Base-by-base conservation (phyloP, 1,140 invertebrate genomes). In the Lysiphlebus fabarum region DNA sequence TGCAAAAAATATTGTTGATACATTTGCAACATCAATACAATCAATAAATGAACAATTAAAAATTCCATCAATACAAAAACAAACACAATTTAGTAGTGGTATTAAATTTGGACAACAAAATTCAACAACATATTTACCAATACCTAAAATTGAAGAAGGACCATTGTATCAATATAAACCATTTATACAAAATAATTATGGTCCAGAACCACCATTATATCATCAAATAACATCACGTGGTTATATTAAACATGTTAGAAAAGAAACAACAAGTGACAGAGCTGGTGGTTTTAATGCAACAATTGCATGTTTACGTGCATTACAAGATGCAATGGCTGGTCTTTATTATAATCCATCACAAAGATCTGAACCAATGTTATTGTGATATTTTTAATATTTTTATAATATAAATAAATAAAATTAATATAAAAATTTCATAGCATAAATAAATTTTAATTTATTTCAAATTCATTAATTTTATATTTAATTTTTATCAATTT, bases 321-420 rank as follows among this genome's bases (percentile, higher is more conserved):
- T 99, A 8, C 90, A 96, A 76, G 95, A 98, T 75, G 90, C 95
- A 0, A 83, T 97, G 69, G 85, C 88, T 65, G 93, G 93, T 36
- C 79, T 96, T 1, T 95, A 87, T 70, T 85, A 88, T 50, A 70
- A 74, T 70, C 72, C 78, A 5, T 70, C 69, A 4, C 69, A 73
- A 53, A 55, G 51, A 12, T 38, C 11, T 33, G 44, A 59, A 56
- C 48, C 49, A 7, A 58, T 59, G 56, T 53, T 10, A 1, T 56
- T 56, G 42, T 57, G 54, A n/a, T n/a, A n/a, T n/a, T n/a, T n/a
- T n/a, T n/a, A n/a, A n/a, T n/a, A n/a, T n/a, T n/a, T n/a, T n/a
- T n/a, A n/a, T n/a, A n/a, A n/a, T n/a, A n/a, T n/a, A n/a, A n/a
- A n/a, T n/a, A n/a, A n/a, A n/a, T n/a, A n/a, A n/a, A n/a, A n/a